Conservation (phyloP, 2,888 invertebrate genomes). For the Trimorus sp. region DNA sequence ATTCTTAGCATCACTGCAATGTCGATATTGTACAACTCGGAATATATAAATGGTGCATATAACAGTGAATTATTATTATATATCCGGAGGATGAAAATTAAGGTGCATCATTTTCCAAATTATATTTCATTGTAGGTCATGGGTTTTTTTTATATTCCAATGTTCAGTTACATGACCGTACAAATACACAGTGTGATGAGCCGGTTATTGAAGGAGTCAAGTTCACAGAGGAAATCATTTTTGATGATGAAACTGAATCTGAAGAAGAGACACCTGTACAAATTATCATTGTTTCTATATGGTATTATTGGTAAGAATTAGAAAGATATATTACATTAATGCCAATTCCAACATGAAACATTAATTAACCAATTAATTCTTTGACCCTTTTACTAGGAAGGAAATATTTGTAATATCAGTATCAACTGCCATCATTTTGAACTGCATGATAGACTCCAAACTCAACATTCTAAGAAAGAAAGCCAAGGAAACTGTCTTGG, state of each 20-base stretch:
- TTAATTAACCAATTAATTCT: too few relatives aligned
- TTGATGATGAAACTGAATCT: slow-evolving; percentile 73
- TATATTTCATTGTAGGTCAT: too few relatives aligned
- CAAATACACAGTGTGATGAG: slow-evolving; percentile 80
- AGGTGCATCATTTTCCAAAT: too few relatives aligned
- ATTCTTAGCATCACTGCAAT: too few relatives aligned
- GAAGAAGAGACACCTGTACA: slow-evolving; percentile 85
- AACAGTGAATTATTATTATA: too few relatives aligned
- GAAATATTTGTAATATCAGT: slow-evolving; percentile 90
- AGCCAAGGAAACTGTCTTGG: slow-evolving; percentile 73
- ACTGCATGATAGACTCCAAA: slow-evolving; percentile 85
- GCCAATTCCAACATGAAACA: too few relatives aligned
- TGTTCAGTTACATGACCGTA: slow-evolving; percentile 82
- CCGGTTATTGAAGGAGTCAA: slow-evolving; percentile 59
- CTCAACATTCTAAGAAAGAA: slow-evolving; percentile 72
- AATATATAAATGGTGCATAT: too few relatives aligned
- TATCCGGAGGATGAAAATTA: too few relatives aligned
- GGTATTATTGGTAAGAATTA: slow-evolving; percentile 87
- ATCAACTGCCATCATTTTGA: slow-evolving; percentile 87
- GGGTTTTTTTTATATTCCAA: slow-evolving; percentile 67
- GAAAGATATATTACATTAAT: background rate
- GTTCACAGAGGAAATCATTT: slow-evolving; percentile 49
- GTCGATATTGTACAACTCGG: too few relatives aligned
- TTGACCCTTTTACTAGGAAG: slow-evolving; percentile 83
- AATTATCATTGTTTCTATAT: slow-evolving; percentile 88